These are phyloP conservation scores for Altica lythri DNA, from an alignment of 2,888 invertebrate species.

Conservation along the genomic window DNA sequence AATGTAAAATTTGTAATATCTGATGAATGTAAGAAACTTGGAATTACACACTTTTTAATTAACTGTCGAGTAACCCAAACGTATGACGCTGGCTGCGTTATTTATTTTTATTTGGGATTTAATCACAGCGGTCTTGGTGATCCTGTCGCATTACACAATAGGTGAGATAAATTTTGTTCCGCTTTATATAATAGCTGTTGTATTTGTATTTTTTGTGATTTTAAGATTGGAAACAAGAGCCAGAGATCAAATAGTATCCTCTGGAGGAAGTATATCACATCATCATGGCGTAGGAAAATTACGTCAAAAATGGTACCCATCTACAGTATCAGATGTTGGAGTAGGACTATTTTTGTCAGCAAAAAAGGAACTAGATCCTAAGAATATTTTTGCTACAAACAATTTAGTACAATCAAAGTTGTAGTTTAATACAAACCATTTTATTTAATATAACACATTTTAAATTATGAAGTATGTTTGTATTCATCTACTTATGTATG, in stretches of 20 bases:
- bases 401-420: slow-evolving; percentile 65
- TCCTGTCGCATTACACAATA: slow-evolving; percentile 85
- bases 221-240: slow-evolving; percentile 81
- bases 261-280: slow-evolving; percentile 92
- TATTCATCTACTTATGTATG: too few species aligned
- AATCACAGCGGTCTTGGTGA: slow-evolving; percentile 66
- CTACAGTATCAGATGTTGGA: slow-evolving; percentile 83
- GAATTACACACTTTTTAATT: slow-evolving; percentile 68
- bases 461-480: too few species aligned
- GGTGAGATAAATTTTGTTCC: slow-evolving; percentile 54
- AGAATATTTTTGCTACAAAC: slow-evolving; percentile 89
- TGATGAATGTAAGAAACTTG: slow-evolving; percentile 64
- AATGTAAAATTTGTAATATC: slow-evolving; percentile 86
- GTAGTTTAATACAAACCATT: too few species aligned
- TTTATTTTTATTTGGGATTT: slow-evolving; percentile 67
- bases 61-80: slow-evolving; percentile 93
- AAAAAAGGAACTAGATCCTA: slow-evolving; percentile 88
- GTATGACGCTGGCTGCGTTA: slow-evolving; percentile 95
- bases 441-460: too few species aligned
- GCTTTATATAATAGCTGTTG: neutral
- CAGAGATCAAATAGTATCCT: slow-evolving; percentile 88
- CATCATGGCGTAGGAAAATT: slow-evolving; percentile 97
- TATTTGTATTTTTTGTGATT: neutral
- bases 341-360: slow-evolving; percentile 77
- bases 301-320: slow-evolving; percentile 83